Conservation (phyloP, 2,888 invertebrate genomes). For the Melipona beecheii region DNA sequence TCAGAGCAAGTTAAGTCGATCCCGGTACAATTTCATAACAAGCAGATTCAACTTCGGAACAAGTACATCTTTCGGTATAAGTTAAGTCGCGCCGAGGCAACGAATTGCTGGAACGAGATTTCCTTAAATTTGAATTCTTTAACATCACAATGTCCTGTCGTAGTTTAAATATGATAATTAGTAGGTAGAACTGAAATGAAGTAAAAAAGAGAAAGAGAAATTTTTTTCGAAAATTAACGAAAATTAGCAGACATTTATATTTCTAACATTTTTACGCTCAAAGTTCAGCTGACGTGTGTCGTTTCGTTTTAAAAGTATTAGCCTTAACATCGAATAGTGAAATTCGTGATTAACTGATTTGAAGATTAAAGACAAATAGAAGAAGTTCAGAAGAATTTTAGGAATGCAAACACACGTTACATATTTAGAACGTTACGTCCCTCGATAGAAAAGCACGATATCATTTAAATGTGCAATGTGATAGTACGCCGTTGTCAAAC, state of each 20-base stretch:
- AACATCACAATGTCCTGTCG: background rate
- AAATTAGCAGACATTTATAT: background rate
- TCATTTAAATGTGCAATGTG: background rate
- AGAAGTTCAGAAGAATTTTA: no score
- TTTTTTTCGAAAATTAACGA: background rate
- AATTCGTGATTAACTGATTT: no score
- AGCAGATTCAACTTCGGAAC: slow-evolving; percentile 33
- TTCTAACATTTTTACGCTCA: no score
- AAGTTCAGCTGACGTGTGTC: no score
- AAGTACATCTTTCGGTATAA: slow-evolving; percentile 33
- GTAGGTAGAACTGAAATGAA: background rate
- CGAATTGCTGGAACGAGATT: slow-evolving; percentile 32
- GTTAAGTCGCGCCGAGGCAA: slow-evolving; percentile 11
- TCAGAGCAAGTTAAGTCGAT: slow-evolving; percentile 28
- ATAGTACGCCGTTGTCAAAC: background rate
- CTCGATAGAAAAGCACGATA: background rate
- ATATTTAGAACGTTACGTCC: no score
- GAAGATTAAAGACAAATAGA: no score
- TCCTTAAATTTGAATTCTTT: slow-evolving; percentile 12
- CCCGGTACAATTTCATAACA: slow-evolving; percentile 31
- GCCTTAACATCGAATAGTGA: no score
- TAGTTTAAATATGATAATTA: slow-evolving; percentile 2
- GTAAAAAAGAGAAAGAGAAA: background rate
- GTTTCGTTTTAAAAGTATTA: no score
- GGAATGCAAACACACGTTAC: no score